Conservation (phyloP, 2,888 invertebrate species). For the Eudemis profundana region DNA sequence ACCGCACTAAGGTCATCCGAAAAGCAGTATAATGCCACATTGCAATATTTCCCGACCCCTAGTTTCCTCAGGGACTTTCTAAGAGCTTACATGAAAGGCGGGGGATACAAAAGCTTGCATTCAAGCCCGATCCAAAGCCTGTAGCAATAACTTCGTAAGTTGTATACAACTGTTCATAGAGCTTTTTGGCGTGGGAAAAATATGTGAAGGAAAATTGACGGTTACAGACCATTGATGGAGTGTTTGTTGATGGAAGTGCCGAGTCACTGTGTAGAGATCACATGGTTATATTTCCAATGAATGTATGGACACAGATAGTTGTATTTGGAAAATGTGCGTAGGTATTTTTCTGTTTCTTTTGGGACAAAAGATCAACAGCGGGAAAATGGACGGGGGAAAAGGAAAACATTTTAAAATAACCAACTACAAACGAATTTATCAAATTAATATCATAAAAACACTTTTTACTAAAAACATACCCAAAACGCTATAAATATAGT, state of each 20-base stretch:
- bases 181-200: conserved; percentile 29
- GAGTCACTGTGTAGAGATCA: conserved; percentile 1
- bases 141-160: conserved; percentile 40
- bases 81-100: conserved; percentile 42
- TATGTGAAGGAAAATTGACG: conserved; percentile 12
- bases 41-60: conserved; percentile 34
- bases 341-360: too few relatives aligned
- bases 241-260: conserved; percentile 2
- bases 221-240: neutral
- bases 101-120: conserved; percentile 39
- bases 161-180: conserved; percentile 37
- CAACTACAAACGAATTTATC: too few relatives aligned
- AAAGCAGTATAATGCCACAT: conserved; percentile 24
- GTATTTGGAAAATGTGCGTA: neutral
- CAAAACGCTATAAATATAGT: too few relatives aligned
- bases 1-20: conserved; percentile 27
- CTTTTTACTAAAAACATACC: too few relatives aligned
- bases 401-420: too few relatives aligned
- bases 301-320: neutral
- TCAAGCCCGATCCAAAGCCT: conserved; percentile 33
- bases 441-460: too few relatives aligned
- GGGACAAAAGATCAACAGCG: too few relatives aligned
- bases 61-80: conserved; percentile 14
- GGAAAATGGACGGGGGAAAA: too few relatives aligned
- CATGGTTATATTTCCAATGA: neutral